Conservation (phyloP, 2,888 invertebrate genomes). For the Brachyopa scutellaris region DNA sequence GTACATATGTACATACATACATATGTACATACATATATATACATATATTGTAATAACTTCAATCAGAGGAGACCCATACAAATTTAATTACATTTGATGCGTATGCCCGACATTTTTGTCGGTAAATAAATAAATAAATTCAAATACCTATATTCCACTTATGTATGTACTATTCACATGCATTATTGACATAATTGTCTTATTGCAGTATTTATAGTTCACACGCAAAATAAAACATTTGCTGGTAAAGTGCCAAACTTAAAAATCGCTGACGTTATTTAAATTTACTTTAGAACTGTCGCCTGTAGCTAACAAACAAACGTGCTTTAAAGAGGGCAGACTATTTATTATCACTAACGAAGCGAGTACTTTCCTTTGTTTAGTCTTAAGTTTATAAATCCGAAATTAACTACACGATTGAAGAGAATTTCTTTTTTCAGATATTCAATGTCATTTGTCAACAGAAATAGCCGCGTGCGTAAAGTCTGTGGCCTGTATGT, state of each 20-base stretch:
- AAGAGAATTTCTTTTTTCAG: conserved; percentile 42
- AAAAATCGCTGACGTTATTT: conserved; percentile 26
- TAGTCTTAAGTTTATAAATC: not conserved
- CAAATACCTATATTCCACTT: too few relatives aligned
- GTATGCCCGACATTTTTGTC: too few relatives aligned
- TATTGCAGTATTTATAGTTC: conserved; percentile 33
- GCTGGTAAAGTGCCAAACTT: conserved; percentile 23
- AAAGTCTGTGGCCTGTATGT: conserved; percentile 8
- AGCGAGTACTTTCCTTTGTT: not conserved
- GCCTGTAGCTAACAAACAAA: too few relatives aligned
- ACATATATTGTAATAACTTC: too few relatives aligned
- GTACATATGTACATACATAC: too few relatives aligned
- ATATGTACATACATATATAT: too few relatives aligned
- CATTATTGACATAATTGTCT: conserved; percentile 28
- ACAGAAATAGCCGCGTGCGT: conserved; percentile 55
- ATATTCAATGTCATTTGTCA: conserved; percentile 57
- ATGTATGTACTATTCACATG: too few relatives aligned
- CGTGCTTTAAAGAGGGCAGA: too few relatives aligned
- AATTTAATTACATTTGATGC: too few relatives aligned
- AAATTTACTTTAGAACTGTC: not conserved
- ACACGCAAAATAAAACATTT: conserved; percentile 9
- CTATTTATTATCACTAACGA: not conserved
- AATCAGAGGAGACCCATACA: too few relatives aligned
- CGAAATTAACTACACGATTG: conserved; percentile 13
- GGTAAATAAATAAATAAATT: too few relatives aligned